These are phyloP conservation scores for Dendroctonus valens DNA, from an alignment of 1,140 invertebrate genomes.

Conservation along the genomic window DNA sequence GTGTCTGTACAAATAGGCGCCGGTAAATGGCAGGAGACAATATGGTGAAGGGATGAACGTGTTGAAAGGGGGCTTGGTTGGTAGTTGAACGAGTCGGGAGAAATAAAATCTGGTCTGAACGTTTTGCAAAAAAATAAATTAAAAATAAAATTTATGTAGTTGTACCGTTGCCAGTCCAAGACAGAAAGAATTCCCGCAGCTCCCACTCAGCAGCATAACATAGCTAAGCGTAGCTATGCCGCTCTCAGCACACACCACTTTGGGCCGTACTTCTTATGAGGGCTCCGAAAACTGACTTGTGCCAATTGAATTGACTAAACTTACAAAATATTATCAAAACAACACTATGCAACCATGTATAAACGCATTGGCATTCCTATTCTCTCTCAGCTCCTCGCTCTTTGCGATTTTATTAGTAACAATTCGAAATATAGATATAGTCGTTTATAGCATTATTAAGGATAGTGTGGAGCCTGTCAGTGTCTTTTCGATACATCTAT, in stretches of 20 bases:
- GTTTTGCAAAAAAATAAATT: conserved; percentile 21
- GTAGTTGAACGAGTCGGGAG: conserved; percentile 3
- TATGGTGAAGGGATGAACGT: neutral
- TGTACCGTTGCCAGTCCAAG: conserved; percentile 50
- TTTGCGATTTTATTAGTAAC: conserved; percentile 9
- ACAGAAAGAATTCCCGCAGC: conserved; percentile 43
- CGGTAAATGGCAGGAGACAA: no score
- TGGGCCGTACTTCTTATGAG: conserved; percentile 34
- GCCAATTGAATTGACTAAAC: conserved; percentile 47
- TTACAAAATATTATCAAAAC: conserved; percentile 53
- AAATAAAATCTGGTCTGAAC: conserved; percentile 19
- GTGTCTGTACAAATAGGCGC: no score
- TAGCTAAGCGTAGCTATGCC: conserved; percentile 34
- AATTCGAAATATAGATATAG: conserved; percentile 1
- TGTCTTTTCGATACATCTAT: conserved; percentile 7
- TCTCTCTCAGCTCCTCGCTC: neutral
- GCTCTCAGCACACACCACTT: conserved; percentile 32
- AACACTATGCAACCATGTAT: conserved; percentile 50
- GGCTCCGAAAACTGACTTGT: conserved; percentile 36
- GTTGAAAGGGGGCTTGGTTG: neutral
- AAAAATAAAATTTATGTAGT: conserved; percentile 40
- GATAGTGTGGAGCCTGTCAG: conserved; percentile 13
- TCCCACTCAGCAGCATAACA: conserved; percentile 41
- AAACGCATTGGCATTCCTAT: conserved; percentile 41
- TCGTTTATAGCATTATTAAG: conserved; percentile 4